Evolutionary conservation across 2,888 invertebrate genomes (phyloP).

Genomic region (Dasypogon diadema): DNA sequence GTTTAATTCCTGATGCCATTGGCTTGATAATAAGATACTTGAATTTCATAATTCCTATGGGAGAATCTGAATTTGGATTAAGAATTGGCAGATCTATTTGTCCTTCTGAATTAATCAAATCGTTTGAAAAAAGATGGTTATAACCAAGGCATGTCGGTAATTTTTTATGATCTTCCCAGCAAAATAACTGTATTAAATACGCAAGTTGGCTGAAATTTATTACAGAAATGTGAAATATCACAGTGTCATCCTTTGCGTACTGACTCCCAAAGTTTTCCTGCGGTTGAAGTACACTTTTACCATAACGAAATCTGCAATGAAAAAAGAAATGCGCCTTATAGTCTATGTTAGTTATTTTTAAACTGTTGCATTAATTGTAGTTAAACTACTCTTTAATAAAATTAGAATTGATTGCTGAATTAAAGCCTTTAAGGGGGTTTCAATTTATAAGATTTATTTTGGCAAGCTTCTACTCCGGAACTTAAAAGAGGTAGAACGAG

Average conservation of each 20-base stretch:
- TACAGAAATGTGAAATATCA: conserved; percentile 85
- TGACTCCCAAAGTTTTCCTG: conserved; percentile 85
- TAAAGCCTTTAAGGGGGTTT: too few species aligned
- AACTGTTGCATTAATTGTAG: too few species aligned
- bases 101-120: conserved; percentile 81
- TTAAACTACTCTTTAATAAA: too few species aligned
- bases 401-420: too few species aligned
- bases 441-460: too few species aligned
- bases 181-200: conserved; percentile 84
- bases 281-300: conserved; percentile 73
- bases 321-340: too few species aligned
- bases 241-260: conserved; percentile 78
- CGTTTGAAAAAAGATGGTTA: conserved; percentile 86
- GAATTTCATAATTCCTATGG: conserved; percentile 79
- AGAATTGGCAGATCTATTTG: conserved; percentile 83
- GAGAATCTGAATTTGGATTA: conserved; percentile 78
- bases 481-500: too few species aligned
- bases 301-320: conserved; percentile 62
- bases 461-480: too few species aligned
- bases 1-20: conserved; percentile 61
- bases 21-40: conserved; percentile 71
- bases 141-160: conserved; percentile 72
- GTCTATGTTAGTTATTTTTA: too few species aligned
- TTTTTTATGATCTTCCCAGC: conserved; percentile 58
- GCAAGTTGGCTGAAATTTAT: conserved; percentile 80